Percentiles rank a stretch among this genome's conserved stretches.
phyloP scores from a whole-genome alignment of 2,888 invertebrate genomes.

The Perizoma flavofasciatum region DNA sequence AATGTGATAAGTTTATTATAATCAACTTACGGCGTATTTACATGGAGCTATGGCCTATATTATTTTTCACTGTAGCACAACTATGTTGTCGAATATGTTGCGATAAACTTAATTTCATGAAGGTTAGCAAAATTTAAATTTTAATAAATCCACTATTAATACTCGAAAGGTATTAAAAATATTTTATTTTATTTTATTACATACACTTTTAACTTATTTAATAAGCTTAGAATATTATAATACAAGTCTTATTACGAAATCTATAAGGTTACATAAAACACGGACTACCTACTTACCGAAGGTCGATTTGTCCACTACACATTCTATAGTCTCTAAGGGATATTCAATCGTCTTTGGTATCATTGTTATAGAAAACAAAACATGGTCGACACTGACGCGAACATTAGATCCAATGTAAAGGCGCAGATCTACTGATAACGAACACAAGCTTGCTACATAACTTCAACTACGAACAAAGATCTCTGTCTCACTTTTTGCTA shows the following conservation, averaged over 20 bases:
- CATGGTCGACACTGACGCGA: slow-evolving; percentile 60
- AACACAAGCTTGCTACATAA: neutral
- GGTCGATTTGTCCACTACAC: slow-evolving; percentile 52
- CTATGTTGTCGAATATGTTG: slow-evolving; percentile 62
- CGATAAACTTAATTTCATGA: slow-evolving; percentile 43
- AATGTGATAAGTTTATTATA: slow-evolving; percentile 75
- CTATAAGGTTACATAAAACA: slow-evolving; percentile 74
- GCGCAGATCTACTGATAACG: slow-evolving; percentile 6
- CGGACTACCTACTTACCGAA: slow-evolving; percentile 56
- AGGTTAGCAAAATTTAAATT: slow-evolving; percentile 38
- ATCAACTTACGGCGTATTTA: slow-evolving; percentile 66
- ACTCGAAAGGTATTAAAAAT: slow-evolving; percentile 79
- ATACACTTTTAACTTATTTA: slow-evolving; percentile 56
- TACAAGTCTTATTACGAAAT: slow-evolving; percentile 79
- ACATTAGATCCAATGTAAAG: slow-evolving; percentile 39
- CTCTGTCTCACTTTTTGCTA: neutral
- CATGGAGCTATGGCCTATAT: slow-evolving; percentile 69
- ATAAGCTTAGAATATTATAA: slow-evolving; percentile 65
- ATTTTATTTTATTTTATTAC: slow-evolving; percentile 65
- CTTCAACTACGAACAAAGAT: too few relatives aligned
- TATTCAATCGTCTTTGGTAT: slow-evolving; percentile 84
- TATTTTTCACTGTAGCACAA: slow-evolving; percentile 66
- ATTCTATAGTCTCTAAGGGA: slow-evolving; percentile 69
- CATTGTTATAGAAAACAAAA: slow-evolving; percentile 73
- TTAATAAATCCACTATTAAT: slow-evolving; percentile 56